Base-by-base conservation (phyloP, 2,113 vertebrate genomes). In the Oreocharis arfaki region DNA sequence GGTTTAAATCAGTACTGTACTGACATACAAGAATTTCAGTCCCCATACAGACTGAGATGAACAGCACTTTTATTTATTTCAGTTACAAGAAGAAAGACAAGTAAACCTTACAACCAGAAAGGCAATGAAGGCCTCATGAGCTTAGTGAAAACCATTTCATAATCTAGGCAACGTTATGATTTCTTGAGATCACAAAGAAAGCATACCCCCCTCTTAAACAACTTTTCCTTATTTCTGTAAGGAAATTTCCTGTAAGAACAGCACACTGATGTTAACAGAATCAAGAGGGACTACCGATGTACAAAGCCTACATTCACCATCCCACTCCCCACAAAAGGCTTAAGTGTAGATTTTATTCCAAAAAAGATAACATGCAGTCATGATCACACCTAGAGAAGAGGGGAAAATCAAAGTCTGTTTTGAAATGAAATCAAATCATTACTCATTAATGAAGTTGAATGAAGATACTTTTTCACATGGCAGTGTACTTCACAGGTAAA, bases 41-140 rank as follows among this genome's bases (percentile, higher is more conserved):
- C 97, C 97, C 97, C 97, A 98, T 98, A 93, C 97, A 98, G 97
- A 98, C 98, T 98, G 96, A 97, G 96, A 97, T 96, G 95, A 98
- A 98, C 97, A 98, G 97, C 97, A 97, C 97, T 98, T 98, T 98
- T 98, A 98, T 97, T 97, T 97, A 97, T 97, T 97, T 97, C 79
- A 92, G 57, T 96, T 97, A 97, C 97, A 97, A 89, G 93, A 90
- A 95, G 86, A 96, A 86, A 89, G 86, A 96, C 95, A 97, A 95
- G 84, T 92, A 96, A 96, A 96, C 95, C 96, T 97, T 97, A 97
- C 96, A 97, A 97, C 90, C 96, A 93, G 95, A 87, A 96, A 95
- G 94, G 93, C 95, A 97, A 96, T 81, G 67, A 96, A 95, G 94
- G 96, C 95, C 94, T 96, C 94, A 96, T 65, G 69, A 97, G 46